A percentile compares a stretch with the other conserved stretches of the same genome.
phyloP scores from a whole-genome alignment of 2,888 invertebrate species.

The Chymomyza fuscimana region DNA sequence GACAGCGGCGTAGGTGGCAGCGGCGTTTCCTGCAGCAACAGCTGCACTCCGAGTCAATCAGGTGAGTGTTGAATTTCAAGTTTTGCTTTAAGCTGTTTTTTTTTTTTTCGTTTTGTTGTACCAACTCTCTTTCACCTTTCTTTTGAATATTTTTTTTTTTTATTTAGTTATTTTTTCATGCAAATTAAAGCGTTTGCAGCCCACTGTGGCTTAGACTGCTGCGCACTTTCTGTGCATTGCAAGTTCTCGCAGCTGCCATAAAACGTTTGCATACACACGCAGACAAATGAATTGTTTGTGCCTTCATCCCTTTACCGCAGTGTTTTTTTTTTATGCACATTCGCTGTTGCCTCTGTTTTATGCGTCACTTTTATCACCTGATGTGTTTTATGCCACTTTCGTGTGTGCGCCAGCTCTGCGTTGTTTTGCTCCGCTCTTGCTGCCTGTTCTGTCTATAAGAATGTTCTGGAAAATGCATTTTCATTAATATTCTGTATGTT shows the following conservation, averaged over 20 bases:
- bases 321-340: not conserved
- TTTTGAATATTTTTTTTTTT: constrained; percentile 1
- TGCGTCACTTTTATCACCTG: constrained; percentile 25
- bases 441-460: constrained; percentile 6
- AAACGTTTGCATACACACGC: not conserved
- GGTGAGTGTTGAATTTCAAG: constrained; percentile 62
- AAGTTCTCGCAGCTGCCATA: constrained; percentile 11
- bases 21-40: constrained; percentile 67
- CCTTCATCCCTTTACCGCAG: constrained; percentile 3
- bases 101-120: not conserved
- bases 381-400: constrained; percentile 1
- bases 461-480: constrained; percentile 36
- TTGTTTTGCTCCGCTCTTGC: constrained; percentile 5
- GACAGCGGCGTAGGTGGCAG: constrained; percentile 66
- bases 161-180: constrained; percentile 5
- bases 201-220: constrained; percentile 5
- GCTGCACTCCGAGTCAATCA: constrained; percentile 72
- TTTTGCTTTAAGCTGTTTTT: constrained; percentile 35
- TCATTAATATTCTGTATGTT: not conserved
- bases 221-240: not conserved
- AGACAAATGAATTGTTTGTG: not conserved
- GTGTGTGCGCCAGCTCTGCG: not conserved
- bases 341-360: not conserved
- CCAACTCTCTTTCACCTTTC: constrained; percentile 14
- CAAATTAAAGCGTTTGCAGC: constrained; percentile 2